A percentile compares a stretch with the other conserved stretches of the same genome.
Conservation (phyloP, 2,797 vertebrate species). For the Pachyuromys duprasi region DNA sequence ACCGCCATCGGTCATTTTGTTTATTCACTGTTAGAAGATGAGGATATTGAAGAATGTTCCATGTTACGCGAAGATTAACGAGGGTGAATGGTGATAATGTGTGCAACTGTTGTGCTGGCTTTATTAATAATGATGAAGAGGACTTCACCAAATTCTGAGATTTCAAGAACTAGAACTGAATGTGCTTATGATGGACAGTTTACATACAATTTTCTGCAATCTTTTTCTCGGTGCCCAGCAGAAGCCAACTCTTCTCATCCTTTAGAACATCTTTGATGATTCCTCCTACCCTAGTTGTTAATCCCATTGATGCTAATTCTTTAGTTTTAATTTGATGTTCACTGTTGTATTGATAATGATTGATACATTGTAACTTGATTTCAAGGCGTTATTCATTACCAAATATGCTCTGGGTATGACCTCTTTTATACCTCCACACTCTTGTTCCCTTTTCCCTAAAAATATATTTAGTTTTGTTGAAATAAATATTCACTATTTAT, state of each 20-base stretch:
- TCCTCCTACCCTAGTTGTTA: not conserved
- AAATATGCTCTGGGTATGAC: not conserved
- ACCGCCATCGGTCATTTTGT: not conserved
- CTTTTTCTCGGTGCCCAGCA: not conserved
- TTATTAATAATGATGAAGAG: not conserved
- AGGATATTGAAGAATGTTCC: not conserved
- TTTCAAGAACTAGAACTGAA: constrained; percentile 7
- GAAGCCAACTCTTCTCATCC: not conserved
- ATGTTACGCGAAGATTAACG: not conserved
- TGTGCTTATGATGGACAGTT: not conserved
- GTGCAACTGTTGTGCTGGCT: not conserved
- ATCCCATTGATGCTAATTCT: not conserved
- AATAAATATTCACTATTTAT: constrained; percentile 17
- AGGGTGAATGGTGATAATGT: not conserved
- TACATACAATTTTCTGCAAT: not conserved
- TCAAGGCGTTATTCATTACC: constrained; percentile 15
- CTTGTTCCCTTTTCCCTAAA: not conserved
- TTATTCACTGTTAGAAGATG: not conserved
- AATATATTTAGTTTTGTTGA: constrained; percentile 21
- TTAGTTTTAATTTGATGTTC: not conserved
- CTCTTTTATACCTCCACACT: not conserved
- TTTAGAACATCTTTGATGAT: not conserved
- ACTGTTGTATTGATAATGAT: not conserved
- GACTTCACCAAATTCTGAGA: not conserved
- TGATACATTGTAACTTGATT: not conserved